Base-by-base conservation (phyloP, 1,140 invertebrate species). In the Heterodera carotae region DNA sequence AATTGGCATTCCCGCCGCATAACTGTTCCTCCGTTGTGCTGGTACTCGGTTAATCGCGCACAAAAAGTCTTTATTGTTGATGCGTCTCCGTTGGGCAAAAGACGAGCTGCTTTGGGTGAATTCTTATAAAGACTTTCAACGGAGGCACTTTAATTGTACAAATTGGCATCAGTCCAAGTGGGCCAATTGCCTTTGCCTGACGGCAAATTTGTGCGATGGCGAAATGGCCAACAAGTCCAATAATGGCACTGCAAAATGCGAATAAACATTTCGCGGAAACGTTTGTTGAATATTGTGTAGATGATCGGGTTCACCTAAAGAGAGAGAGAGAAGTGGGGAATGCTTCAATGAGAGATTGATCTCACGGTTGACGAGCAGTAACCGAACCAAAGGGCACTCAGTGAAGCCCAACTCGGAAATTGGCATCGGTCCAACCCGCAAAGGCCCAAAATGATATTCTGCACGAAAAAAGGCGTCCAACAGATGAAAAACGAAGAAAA, bases 231-330 rank as follows among this genome's bases (percentile, higher is more conserved):
- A 66, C 29, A 56, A 0, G 48, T 5, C n/a, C 69, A 90, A 83
- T 93, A 93, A 80, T 91, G 89, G 88, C 94, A 95, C 33, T 92
- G 88, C n/a, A 95, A 87, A 1, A 95, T 93, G 86, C 93, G 93
- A 82, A 94, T 93, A 88, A 96, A 96, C 0, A 94, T 93, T 85
- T 94, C 92, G 56, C 94, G 89, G 88, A 96, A 96, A 53, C 94
- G 93, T 87, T 94, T 94, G 89, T 96, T 96, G 89, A 96, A 96
- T 77, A 95, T 94, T 2, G 94, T 96, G 88, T 96, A 96, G 88
- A 95, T 94, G 36, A 90, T 83, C 0, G 94, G 94, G 89, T 96
- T 96, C 15, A 96, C 93, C 91, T 66, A 7, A 4, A 1, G 39
- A 12, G 39, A 12, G 39, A 43, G 12, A 12, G 12, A 43, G 12